These are phyloP conservation scores for Bugula neritina DNA, from an alignment of 2,888 invertebrate genomes.

Conservation along the genomic window DNA sequence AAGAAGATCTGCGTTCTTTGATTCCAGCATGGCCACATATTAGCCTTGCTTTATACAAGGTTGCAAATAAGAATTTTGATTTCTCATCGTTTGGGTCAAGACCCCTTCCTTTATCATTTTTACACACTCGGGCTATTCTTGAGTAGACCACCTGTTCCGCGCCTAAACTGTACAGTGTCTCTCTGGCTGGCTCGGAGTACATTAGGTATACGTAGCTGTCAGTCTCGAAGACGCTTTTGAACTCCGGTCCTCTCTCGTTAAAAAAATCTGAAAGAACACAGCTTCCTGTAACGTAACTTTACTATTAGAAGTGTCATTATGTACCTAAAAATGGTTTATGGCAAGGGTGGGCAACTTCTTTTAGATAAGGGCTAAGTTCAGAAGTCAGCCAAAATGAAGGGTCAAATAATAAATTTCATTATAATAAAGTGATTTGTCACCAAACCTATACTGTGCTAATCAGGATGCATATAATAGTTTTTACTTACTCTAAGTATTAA, in stretches of 20 bases:
- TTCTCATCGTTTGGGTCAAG: slow-evolving; percentile 62
- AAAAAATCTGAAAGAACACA: no score
- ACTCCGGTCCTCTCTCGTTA: neutral
- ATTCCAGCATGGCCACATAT: slow-evolving; percentile 1
- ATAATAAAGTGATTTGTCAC: no score
- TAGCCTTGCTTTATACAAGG: slow-evolving; percentile 8
- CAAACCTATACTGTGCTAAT: no score
- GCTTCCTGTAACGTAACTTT: no score
- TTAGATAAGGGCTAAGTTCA: no score
- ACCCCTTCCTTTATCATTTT: slow-evolving; percentile 87
- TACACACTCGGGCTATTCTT: slow-evolving; percentile 85
- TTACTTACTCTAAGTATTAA: no score
- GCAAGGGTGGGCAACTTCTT: no score
- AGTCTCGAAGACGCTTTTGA: neutral
- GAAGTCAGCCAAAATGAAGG: no score
- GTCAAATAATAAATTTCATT: no score
- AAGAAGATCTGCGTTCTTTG: neutral
- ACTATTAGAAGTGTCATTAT: no score
- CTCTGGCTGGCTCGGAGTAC: neutral
- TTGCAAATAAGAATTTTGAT: slow-evolving; percentile 27
- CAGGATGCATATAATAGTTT: no score
- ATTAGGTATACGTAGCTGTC: neutral
- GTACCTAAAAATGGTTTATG: no score
- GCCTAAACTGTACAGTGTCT: neutral
- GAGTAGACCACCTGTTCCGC: slow-evolving; percentile 69